Base-by-base conservation (phyloP, 2,797 vertebrate genomes). In the Garrulus glandarius region DNA sequence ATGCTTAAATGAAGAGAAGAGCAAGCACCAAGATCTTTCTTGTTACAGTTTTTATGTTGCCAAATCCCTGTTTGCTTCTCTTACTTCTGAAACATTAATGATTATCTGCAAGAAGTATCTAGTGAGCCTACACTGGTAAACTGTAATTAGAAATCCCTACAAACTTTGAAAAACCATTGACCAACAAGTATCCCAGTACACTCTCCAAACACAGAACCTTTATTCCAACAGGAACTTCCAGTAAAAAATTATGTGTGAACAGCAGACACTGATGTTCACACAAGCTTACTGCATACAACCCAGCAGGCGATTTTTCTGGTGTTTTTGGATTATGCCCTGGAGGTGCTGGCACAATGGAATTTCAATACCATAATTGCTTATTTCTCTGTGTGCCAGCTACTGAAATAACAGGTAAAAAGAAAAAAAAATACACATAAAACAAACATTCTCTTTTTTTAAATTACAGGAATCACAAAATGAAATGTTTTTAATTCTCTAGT, bases 311-410 rank as follows among this genome's bases (percentile, higher is more conserved):
- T 86, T 96, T 95, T 97, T 96, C 95, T 95, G 93, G 43, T 53
- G 96, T 95, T 98, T 97, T 97, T 98, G 97, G 98, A 97, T 96
- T 97, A 95, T 97, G 96, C 95, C 94, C 84, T 64, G 53, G 95
- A 98, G 97, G 93, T 96, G 94, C 96, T 97, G 97, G 98, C 97
- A 98, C 98, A 98, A 98, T 98, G 96, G 96, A 95, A 97, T 97
- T 97, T 97, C 97, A 98, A 95, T 98, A 95, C 95, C 95, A 97
- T 97, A 98, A 98, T 87, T 97, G 94, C 95, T 97, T 98, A 96
- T 96, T 98, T 98, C 97, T 96, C 88, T 96, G 72, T 59, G 68
- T 97, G 97, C 96, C 96, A 98, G 87, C 91, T 95, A 98, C 96
- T 89, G 95, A 98, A 98, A 98, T 96, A 98, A 96, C 97, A 98